Base-by-base conservation (phyloP, 2,797 vertebrate genomes). In the Percopsis omiscomaycus region DNA sequence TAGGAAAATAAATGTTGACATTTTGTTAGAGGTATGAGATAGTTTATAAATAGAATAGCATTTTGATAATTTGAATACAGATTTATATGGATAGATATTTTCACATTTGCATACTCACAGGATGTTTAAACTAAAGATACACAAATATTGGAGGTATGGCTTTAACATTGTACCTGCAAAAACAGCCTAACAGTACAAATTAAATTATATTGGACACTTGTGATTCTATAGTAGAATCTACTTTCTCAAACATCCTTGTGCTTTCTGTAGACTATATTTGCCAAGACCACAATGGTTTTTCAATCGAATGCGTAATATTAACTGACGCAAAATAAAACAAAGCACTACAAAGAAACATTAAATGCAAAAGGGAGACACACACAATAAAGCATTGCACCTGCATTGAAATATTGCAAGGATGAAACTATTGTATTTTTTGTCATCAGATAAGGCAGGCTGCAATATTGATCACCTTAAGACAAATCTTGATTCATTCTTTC, bases 21-120 rank as follows among this genome's bases (percentile, higher is more conserved):
- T 86, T 88, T 87, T 78, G 68, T 84, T 79, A 82, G 84, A 89
- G 87, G 86, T 89, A 85, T 79, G 82, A 85, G 81, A 89, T 75
- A 84, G 51, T 89, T 84, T 73, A 90, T 90, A 90, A 90, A 91
- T 91, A 89, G 80, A 88, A 83, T 88, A 88, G 68, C 77, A 86
- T 88, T 85, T 86, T 79, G 75, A 76, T 86, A 86, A 86, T 78
- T 86, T 77, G 74, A 78, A 81, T 89, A 86, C 71, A 89, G 84
- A 88, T 84, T 84, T 80, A 85, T 84, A 85, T 75, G 79, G 83
- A 86, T 82, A 87, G 80, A 81, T 81, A 86, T 73, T 88, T 83
- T 85, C 85, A 61, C 53, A 86, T 78, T 86, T 88, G 87, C 85
- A 89, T 89, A 84, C 85, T 55, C 49, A 53, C 30, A 32, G 5